Conservation (phyloP, 2,888 invertebrate species). For the Amiota mariae region DNA sequence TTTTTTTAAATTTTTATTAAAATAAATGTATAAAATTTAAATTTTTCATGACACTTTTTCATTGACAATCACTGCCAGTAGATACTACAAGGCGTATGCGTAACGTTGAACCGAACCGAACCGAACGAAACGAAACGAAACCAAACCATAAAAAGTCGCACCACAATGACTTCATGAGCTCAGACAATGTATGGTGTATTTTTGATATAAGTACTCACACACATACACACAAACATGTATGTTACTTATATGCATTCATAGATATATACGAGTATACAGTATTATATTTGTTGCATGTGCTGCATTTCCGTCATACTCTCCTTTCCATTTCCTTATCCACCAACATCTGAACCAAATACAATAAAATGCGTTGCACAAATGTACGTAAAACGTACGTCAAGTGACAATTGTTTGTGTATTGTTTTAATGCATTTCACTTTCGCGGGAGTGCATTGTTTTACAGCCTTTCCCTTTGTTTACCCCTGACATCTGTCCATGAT, state of each 20-base stretch:
- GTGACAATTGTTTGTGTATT: neutral
- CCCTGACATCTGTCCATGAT: no score
- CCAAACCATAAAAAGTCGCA: neutral
- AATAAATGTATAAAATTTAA: no score
- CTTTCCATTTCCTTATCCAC: no score
- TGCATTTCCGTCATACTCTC: conserved; percentile 15
- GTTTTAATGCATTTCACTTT: conserved; percentile 19
- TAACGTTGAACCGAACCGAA: neutral
- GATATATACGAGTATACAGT: neutral
- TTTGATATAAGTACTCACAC: no score
- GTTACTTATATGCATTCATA: no score
- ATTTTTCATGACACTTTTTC: neutral
- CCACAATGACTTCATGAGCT: neutral
- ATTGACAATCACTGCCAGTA: neutral
- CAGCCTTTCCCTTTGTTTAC: no score
- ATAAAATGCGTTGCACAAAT: no score
- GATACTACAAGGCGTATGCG: neutral
- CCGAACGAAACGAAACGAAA: no score
- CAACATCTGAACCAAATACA: no score
- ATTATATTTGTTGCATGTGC: conserved; percentile 9
- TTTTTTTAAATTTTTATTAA: no score
- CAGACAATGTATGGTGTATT: neutral
- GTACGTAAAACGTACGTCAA: no score
- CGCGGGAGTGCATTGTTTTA: neutral
- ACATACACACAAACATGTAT: no score